Percentiles rank a stretch among this genome's conserved stretches.
phyloP scores from a whole-genome alignment of 1,140 invertebrate species.

The Diorhabda sublineata region DNA sequence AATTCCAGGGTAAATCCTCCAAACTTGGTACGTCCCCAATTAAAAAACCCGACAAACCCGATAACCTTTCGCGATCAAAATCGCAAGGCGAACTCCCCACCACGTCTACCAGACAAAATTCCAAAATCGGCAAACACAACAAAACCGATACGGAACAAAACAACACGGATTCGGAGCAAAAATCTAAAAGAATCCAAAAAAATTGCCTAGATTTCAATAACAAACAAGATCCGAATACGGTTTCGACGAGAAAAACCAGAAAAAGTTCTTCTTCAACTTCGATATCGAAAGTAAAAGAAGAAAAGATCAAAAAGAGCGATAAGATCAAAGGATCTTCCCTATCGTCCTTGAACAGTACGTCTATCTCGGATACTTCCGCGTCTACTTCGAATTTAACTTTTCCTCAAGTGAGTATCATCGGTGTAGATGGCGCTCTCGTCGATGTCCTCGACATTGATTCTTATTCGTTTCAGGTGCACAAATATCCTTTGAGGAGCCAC shows the following conservation, averaged over 20 bases:
- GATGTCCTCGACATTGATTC: not conserved
- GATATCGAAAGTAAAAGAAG: constrained; percentile 3
- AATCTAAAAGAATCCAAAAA: constrained; percentile 17
- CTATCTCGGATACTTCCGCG: constrained; percentile 14
- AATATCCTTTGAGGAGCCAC: constrained; percentile 26
- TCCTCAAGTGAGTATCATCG: constrained; percentile 24
- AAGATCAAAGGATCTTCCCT: constrained; percentile 4
- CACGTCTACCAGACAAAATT: constrained; percentile 8
- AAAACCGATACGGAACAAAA: constrained; percentile 11
- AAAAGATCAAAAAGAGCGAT: constrained; percentile 18
- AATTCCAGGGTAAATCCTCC: constrained; percentile 13
- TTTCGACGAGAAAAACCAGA: constrained; percentile 20
- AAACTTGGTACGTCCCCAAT: constrained; percentile 16
- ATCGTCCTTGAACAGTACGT: constrained; percentile 14
- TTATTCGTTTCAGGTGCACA: constrained; percentile 13
- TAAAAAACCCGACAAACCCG: constrained; percentile 14
- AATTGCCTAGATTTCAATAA: constrained; percentile 17
- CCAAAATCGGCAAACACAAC: constrained; percentile 7
- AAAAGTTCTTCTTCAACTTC: constrained; percentile 4
- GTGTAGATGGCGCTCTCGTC: not conserved
- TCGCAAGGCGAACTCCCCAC: constrained; percentile 16
- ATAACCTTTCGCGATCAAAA: constrained; percentile 5
- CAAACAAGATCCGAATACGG: constrained; percentile 18
- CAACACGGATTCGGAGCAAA: constrained; percentile 10
- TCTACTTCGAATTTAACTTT: constrained; percentile 21